Percentiles rank a stretch among this genome's conserved stretches.
phyloP scores from a whole-genome alignment of 2,888 invertebrate genomes.

The Biston betularia region DNA sequence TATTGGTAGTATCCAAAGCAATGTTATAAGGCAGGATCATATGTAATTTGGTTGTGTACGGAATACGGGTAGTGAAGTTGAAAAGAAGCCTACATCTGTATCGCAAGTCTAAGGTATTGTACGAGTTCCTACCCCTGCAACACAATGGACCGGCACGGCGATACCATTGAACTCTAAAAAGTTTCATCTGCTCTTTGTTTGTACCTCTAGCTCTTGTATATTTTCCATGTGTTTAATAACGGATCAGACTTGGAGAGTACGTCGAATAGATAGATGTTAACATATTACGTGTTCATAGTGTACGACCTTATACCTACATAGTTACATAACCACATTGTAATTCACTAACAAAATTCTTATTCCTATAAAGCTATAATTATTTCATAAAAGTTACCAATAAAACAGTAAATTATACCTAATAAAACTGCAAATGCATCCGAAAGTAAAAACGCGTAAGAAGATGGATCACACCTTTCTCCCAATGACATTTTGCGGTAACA shows the following conservation, averaged over 20 bases:
- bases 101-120: too few relatives aligned
- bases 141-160: too few relatives aligned
- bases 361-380: constrained; percentile 21
- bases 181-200: too few relatives aligned
- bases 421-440: constrained; percentile 32
- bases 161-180: too few relatives aligned
- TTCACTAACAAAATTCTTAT: constrained; percentile 9
- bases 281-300: neutral
- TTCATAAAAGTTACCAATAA: constrained; percentile 27
- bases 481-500: constrained; percentile 34
- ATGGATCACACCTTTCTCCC: constrained; percentile 34
- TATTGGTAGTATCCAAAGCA: too few relatives aligned
- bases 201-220: too few relatives aligned
- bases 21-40: too few relatives aligned
- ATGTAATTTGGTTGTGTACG: too few relatives aligned
- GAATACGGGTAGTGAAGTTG: too few relatives aligned
- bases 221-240: too few relatives aligned
- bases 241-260: neutral
- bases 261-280: neutral
- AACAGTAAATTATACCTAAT: constrained; percentile 26
- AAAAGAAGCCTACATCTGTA: too few relatives aligned
- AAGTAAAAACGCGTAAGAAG: constrained; percentile 22
- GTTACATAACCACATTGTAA: constrained; percentile 1
- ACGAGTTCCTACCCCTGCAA: too few relatives aligned
- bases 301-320: neutral